These are phyloP conservation scores for Kryptopterus vitreolus DNA, from an alignment of 2,797 vertebrate genomes.

Conservation along the genomic window DNA sequence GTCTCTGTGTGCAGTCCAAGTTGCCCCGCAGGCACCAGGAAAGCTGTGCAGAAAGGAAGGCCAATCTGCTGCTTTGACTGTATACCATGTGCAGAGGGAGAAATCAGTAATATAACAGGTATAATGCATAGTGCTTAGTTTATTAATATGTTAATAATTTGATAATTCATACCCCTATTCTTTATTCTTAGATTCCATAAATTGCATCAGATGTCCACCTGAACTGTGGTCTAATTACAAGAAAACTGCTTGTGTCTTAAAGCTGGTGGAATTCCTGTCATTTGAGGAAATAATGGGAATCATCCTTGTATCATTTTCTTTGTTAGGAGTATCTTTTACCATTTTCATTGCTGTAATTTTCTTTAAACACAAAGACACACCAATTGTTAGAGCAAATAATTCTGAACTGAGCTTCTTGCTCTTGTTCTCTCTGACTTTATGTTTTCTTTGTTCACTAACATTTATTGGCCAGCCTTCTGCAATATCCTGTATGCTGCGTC, in stretches of 20 bases:
- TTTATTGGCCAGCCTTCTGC: conserved; percentile 59
- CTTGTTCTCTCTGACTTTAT: conserved; percentile 68
- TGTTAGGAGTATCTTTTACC: conserved; percentile 69
- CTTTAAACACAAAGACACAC: conserved; percentile 70
- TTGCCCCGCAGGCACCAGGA: conserved; percentile 46
- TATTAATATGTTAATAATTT: too few species aligned
- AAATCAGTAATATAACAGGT: conserved; percentile 51
- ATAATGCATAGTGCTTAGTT: too few species aligned
- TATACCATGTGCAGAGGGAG: conserved; percentile 68
- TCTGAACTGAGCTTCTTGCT: conserved; percentile 73
- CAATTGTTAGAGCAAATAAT: conserved; percentile 72
- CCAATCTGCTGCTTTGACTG: conserved; percentile 71
- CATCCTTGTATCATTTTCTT: conserved; percentile 30
- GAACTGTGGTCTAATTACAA: conserved; percentile 67
- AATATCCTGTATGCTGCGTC: conserved; percentile 76
- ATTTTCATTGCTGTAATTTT: conserved; percentile 60
- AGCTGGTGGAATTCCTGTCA: conserved; percentile 58
- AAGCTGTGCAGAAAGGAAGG: conserved; percentile 62
- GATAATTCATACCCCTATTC: too few species aligned
- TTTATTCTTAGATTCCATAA: not conserved
- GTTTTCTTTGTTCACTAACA: conserved; percentile 64
- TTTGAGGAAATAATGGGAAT: conserved; percentile 70
- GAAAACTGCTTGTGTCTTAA: conserved; percentile 61
- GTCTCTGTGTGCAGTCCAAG: conserved; percentile 50
- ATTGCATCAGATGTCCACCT: not conserved